A percentile compares a stretch with the other conserved stretches of the same genome.
These are phyloP conservation scores for Ictalurus punctatus DNA, from an alignment of 2,113 vertebrate species.

Conservation along the genomic window DNA sequence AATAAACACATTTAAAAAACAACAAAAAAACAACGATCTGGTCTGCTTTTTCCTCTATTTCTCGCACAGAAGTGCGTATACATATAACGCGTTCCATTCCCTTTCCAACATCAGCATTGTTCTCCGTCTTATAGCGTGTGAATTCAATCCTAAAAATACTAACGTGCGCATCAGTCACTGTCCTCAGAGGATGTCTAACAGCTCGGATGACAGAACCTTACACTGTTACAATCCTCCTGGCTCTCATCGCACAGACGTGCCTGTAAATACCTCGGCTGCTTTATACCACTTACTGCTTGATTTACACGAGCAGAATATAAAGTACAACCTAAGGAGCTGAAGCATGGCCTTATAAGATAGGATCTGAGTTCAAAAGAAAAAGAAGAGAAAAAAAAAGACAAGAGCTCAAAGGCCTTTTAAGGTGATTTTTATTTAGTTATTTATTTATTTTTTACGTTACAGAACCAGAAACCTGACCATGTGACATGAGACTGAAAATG, in stretches of 20 bases:
- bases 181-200: not conserved
- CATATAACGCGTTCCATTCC: not conserved
- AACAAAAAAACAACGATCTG: too few species aligned
- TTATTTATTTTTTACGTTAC: not conserved
- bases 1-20: not conserved
- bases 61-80: not conserved
- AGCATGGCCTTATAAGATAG: not conserved
- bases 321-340: not conserved
- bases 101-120: not conserved
- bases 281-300: not conserved
- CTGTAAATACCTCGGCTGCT: not conserved
- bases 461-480: not conserved
- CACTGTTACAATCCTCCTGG: not conserved
- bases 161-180: not conserved
- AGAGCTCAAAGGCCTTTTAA: not conserved
- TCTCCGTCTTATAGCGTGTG: not conserved
- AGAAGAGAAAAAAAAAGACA: not conserved
- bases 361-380: not conserved
- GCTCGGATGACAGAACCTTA: not conserved
- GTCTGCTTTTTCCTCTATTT: not conserved
- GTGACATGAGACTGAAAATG: not conserved
- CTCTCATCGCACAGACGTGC: not conserved
- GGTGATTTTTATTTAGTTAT: not conserved
- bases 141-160: not conserved
- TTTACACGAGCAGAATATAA: not conserved